Evolutionary conservation across 1,140 invertebrate species (phyloP).

Genomic region (Musca domestica): DNA sequence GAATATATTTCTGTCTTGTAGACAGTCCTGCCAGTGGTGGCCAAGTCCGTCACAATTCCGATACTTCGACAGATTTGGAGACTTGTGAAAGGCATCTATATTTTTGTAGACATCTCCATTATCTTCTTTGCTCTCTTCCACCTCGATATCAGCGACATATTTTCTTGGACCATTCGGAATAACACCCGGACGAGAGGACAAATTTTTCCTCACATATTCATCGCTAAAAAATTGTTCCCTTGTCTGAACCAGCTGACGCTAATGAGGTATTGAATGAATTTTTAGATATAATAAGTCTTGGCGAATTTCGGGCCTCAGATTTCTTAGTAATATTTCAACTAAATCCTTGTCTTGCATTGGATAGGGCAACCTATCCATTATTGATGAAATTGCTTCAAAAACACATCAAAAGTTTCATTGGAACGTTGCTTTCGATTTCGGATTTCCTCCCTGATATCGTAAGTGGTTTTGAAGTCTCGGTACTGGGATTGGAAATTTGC

Average conservation of each 20-base stretch:
- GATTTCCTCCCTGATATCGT: no score
- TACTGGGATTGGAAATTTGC: not conserved
- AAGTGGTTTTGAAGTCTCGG: not conserved
- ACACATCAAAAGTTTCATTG: slow-evolving; percentile 3
- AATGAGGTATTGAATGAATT: slow-evolving; percentile 13
- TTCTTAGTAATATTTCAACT: slow-evolving; percentile 3
- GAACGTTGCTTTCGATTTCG: not conserved
- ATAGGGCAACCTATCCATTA: not conserved
- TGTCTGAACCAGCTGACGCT: slow-evolving; percentile 7
- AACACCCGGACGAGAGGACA: not conserved
- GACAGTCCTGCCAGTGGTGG: slow-evolving; percentile 18
- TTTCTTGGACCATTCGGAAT: not conserved
- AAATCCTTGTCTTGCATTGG: slow-evolving; percentile 1
- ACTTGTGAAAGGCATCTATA: not conserved
- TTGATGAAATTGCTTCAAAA: slow-evolving; percentile 6
- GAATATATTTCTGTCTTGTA: not conserved
- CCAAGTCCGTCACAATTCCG: slow-evolving; percentile 23
- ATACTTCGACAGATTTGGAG: not conserved
- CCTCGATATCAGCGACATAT: not conserved
- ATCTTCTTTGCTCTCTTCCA: not conserved
- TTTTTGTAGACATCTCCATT: not conserved
- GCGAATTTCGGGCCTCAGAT: no score
- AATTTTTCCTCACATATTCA: not conserved
- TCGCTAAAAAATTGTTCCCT: slow-evolving; percentile 15
- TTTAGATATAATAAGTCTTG: not conserved